Evolutionary conservation across 2,797 vertebrate species (phyloP).

Genomic region (Oreortyx pictus): DNA sequence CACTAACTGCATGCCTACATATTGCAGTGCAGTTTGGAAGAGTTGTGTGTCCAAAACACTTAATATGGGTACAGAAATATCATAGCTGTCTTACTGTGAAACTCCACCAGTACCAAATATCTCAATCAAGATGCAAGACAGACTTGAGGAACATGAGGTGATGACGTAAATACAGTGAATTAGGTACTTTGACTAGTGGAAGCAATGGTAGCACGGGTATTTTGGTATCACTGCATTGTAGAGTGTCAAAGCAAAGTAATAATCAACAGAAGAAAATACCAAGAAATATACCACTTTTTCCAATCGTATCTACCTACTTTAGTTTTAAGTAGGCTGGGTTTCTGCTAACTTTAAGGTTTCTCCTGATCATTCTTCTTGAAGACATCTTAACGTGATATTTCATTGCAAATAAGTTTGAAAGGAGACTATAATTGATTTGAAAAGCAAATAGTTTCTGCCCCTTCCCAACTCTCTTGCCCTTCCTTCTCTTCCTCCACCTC

Average conservation of each 20-base stretch:
- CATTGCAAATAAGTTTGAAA: background rate
- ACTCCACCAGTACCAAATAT: background rate
- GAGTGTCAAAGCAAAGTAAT: background rate
- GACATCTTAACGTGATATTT: background rate
- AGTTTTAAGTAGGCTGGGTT: background rate
- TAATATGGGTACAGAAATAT: background rate
- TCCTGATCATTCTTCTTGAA: background rate
- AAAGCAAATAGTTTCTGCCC: background rate
- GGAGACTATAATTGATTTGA: background rate
- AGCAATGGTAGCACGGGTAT: background rate
- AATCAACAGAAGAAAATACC: background rate
- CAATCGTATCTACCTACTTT: background rate
- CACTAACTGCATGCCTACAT: background rate
- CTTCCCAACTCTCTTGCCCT: background rate
- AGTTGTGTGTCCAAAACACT: background rate
- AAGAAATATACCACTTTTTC: background rate
- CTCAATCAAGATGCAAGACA: background rate
- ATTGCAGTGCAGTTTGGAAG: background rate
- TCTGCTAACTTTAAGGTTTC: background rate
- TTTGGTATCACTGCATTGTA: background rate
- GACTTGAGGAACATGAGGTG: fast-evolving
- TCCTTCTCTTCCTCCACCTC: background rate
- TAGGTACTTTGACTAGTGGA: too few relatives aligned
- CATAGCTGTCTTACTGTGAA: background rate
- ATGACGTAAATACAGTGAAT: background rate